Base-by-base conservation (phyloP, 2,888 invertebrate species). In the Hyppa rectilinea region DNA sequence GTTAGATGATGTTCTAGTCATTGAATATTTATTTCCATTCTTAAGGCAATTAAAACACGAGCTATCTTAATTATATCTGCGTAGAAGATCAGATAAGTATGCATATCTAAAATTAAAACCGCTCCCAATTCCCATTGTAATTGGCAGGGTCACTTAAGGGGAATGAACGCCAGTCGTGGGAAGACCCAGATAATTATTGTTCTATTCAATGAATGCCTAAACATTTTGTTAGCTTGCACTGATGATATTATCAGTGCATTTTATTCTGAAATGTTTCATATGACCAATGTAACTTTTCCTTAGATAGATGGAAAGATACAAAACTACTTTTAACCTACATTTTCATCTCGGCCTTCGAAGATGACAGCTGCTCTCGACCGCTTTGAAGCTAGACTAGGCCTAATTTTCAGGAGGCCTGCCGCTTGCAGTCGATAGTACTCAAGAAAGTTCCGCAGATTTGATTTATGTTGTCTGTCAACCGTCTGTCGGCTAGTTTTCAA, bases 261-360 rank as follows among this genome's bases (percentile, higher is more conserved):
- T n/a, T 29, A 29, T 9, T 55, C 40, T 60, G 20, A 62, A 56
- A 56, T 60, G 31, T 60, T 53, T 45, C 43, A 14, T 52, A n/a
- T 49, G 23, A 3, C 36, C 1, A 31, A 14, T 59, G 31, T 45
- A 67, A 59, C 29, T 50, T 75, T 63, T 78, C 23, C 61, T 53
- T 63, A 70, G 64, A 71, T 65, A 62, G 58, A 73, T 50, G 49
- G 45, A 29, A 58, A 76, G 63, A 64, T 73, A 81, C 78, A 83
- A 84, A 89, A 89, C 77, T 78, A 78, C 84, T 85, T 88, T 85
- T 88, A 88, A 88, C 90, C 89, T 87, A 89, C 82, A 87, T 90
- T 84, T 85, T 80, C 80, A 82, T 71, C 83, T 83, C 68, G 61
- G 71, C 74, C 67, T 75, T 60, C 69, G 66, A 72, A 83, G 86